Conservation (phyloP, 2,888 invertebrate species). For the Cremastobaeus sp. region DNA sequence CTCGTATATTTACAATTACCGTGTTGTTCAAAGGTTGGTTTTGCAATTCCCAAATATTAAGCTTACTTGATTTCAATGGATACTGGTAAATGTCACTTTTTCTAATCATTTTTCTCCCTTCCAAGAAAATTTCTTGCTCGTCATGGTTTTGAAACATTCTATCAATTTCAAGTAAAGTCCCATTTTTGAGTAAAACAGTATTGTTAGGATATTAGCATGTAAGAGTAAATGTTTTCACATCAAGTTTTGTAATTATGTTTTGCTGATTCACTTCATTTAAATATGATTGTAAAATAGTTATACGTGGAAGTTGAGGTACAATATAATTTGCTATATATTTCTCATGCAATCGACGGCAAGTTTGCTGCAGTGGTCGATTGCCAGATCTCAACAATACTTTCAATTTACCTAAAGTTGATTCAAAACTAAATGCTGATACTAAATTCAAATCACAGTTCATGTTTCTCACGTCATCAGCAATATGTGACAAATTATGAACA, state of each 20-base stretch:
- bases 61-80: not conserved
- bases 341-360: not conserved
- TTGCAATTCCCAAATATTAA: not conserved
- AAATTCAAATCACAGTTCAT: constrained; percentile 1
- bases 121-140: not conserved
- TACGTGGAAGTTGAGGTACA: not conserved
- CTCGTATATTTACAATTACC: not conserved
- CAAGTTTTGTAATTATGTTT: not conserved
- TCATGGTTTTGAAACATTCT: not conserved
- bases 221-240: not conserved
- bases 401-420: not conserved
- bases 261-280: no score
- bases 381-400: constrained; percentile 1
- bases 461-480: constrained; percentile 8
- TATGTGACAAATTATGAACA: constrained; percentile 3
- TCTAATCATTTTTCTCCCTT: not conserved
- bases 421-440: constrained; percentile 6
- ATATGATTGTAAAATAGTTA: not conserved
- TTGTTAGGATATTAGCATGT: not conserved
- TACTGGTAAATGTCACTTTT: not conserved
- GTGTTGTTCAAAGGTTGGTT: not conserved
- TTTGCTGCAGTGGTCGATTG: constrained; percentile 2
- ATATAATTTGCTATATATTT: not conserved
- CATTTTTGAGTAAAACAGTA: not conserved
- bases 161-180: not conserved